Evolutionary conservation across 2,113 vertebrate species (phyloP).

Genomic region (Pelmatolapia mariae): DNA sequence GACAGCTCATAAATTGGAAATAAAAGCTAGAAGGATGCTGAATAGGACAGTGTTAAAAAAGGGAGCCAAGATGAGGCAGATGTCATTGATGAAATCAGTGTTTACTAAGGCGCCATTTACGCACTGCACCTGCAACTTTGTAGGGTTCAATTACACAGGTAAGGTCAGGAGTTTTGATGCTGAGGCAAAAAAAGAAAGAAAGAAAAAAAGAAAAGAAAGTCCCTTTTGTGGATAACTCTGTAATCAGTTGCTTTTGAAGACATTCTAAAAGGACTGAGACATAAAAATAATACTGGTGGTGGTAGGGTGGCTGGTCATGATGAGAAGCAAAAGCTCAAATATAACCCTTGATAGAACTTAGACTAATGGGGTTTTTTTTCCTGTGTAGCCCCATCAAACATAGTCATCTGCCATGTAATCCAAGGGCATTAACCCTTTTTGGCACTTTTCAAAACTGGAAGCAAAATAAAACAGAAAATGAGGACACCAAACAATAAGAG

Average conservation of each 20-base stretch:
- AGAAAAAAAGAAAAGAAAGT: background rate
- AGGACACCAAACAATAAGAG: background rate
- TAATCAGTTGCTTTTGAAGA: background rate
- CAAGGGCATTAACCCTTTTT: background rate
- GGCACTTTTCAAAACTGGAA: background rate
- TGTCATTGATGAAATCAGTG: background rate
- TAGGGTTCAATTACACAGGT: background rate
- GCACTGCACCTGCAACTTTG: background rate
- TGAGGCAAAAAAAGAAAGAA: background rate
- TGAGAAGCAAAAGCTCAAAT: background rate
- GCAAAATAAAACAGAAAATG: background rate
- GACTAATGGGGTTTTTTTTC: background rate
- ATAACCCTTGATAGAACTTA: background rate
- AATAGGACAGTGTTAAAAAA: background rate
- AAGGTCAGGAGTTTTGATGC: background rate
- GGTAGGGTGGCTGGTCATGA: fast-evolving
- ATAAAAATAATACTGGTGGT: background rate
- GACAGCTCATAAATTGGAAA: background rate
- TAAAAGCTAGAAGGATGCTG: background rate
- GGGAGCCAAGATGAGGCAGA: background rate
- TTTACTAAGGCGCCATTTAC: background rate
- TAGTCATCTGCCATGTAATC: background rate
- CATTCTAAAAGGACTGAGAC: background rate
- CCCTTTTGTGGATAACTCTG: background rate
- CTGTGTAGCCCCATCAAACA: background rate